These are phyloP conservation scores for Aromia moschata DNA, from an alignment of 2,888 invertebrate genomes.

Conservation along the genomic window DNA sequence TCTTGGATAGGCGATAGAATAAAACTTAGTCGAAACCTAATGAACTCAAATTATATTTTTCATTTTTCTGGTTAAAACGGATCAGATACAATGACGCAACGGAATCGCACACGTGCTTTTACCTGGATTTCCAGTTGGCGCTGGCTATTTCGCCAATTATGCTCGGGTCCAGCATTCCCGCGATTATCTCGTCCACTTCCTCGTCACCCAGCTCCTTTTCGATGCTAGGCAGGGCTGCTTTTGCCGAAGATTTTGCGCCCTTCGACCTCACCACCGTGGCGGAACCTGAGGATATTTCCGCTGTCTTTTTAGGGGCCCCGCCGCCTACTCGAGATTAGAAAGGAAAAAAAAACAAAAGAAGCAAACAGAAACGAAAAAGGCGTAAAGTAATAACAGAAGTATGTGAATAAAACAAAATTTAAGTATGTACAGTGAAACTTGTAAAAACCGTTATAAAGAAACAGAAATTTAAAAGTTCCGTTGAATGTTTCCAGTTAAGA, in stretches of 20 bases:
- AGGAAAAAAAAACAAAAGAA: slow-evolving; percentile 9
- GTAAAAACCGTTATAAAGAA: no score
- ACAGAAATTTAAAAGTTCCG: no score
- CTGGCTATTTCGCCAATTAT: slow-evolving; percentile 74
- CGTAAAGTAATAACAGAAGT: slow-evolving; percentile 10
- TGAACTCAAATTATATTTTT: no score
- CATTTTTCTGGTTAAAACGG: no score
- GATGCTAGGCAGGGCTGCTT: slow-evolving; percentile 51
- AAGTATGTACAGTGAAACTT: no score
- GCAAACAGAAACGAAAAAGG: slow-evolving; percentile 22
- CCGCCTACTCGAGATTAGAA: slow-evolving; percentile 4
- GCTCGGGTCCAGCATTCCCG: slow-evolving; percentile 72
- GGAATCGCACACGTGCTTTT: slow-evolving; percentile 15
- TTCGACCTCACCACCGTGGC: slow-evolving; percentile 51
- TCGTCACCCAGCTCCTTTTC: slow-evolving; percentile 80
- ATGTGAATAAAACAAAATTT: no score
- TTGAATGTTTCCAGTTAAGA: no score
- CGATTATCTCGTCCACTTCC: slow-evolving; percentile 79
- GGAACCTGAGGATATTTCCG: slow-evolving; percentile 48
- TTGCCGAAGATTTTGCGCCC: slow-evolving; percentile 40
- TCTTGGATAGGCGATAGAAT: no score
- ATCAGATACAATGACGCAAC: no score
- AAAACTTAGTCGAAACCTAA: no score
- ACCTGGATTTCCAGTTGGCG: slow-evolving; percentile 83
- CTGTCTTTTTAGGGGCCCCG: slow-evolving; percentile 43